Percentiles rank a stretch among this genome's conserved stretches.
phyloP scores from a whole-genome alignment of 2,113 vertebrate genomes.

The Pituophis catenifer region DNA sequence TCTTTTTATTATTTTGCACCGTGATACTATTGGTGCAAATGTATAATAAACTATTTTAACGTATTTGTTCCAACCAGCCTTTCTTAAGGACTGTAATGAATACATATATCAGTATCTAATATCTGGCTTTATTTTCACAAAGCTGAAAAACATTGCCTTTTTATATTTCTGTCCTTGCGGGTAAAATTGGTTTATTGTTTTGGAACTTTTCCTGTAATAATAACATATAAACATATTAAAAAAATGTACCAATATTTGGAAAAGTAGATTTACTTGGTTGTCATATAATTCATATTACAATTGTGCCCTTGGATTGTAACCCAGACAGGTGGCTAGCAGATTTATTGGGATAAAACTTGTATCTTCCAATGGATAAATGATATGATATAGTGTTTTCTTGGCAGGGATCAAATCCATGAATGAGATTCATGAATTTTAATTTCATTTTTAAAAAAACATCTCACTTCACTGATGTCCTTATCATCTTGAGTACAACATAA shows the following conservation, averaged over 20 bases:
- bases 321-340: background rate
- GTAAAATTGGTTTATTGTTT: background rate
- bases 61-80: background rate
- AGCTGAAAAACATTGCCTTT: background rate
- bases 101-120: background rate
- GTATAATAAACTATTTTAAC: background rate
- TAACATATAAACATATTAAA: background rate
- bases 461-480: background rate
- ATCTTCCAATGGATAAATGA: background rate
- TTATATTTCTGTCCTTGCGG: background rate
- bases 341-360: background rate
- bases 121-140: background rate
- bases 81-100: background rate
- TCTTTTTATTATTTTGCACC: background rate
- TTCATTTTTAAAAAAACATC: background rate
- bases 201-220: background rate
- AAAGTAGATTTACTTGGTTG: background rate
- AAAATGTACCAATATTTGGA: background rate
- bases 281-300: background rate
- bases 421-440: background rate
- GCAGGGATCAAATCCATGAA: background rate
- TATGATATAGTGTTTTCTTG: background rate
- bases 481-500: background rate
- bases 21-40: background rate
- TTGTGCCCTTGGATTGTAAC: background rate